Evolutionary conservation across 1,140 invertebrate species (phyloP).

Genomic region (Monochamus saltuarius): DNA sequence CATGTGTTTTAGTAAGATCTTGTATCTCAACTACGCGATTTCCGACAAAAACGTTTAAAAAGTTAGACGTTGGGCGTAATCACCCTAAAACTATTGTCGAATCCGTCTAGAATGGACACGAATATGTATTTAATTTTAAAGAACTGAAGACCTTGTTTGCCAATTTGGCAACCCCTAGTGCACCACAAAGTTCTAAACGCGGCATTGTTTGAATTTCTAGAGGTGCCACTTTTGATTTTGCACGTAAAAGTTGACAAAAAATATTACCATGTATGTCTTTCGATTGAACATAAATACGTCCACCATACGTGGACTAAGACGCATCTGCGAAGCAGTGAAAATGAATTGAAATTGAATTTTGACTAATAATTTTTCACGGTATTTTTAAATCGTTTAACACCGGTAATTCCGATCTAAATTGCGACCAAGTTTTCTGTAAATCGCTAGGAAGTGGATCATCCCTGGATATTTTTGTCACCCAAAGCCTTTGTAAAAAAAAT

Average conservation of each 20-base stretch:
- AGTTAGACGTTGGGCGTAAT: constrained; percentile 18
- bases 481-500: constrained; percentile 10
- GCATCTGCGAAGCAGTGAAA: constrained; percentile 46
- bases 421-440: neutral
- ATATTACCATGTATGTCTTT: constrained; percentile 10
- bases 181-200: constrained; percentile 38
- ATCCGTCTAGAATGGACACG: constrained; percentile 6
- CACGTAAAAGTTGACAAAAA: constrained; percentile 5
- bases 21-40: constrained; percentile 42
- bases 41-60: constrained; percentile 42
- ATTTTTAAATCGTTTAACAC: neutral
- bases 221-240: constrained; percentile 37
- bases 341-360: neutral
- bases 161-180: constrained; percentile 20
- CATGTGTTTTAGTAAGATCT: constrained; percentile 18
- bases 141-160: neutral
- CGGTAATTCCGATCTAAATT: neutral
- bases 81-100: neutral
- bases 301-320: constrained; percentile 40
- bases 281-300: constrained; percentile 41
- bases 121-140: neutral
- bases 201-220: constrained; percentile 36
- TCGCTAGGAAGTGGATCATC: neutral
- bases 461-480: neutral
- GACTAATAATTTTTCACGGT: neutral